Evolutionary conservation across 2,888 invertebrate genomes (phyloP).

Genomic region (Drosophila limbata): DNA sequence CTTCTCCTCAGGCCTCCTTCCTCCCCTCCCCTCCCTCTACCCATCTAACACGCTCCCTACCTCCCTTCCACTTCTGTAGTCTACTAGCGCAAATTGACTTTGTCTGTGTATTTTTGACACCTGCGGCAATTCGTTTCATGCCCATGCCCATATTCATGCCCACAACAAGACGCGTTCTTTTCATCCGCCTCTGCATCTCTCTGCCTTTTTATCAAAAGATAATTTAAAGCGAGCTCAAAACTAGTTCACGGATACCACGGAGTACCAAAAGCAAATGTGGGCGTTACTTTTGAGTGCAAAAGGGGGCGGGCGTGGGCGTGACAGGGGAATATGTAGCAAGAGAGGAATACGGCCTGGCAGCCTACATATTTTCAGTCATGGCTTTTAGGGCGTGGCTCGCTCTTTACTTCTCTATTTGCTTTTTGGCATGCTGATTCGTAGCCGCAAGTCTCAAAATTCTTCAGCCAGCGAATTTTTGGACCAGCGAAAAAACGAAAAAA

Average conservation of each 20-base stretch:
- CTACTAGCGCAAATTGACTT: conserved; percentile 74
- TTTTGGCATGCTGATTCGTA: conserved; percentile 74
- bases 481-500: conserved; percentile 8
- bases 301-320: conserved; percentile 9
- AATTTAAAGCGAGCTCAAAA: conserved; percentile 74
- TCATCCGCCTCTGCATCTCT: conserved; percentile 2
- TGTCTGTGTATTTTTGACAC: conserved; percentile 80
- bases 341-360: conserved; percentile 47
- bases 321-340: conserved; percentile 4
- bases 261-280: conserved; percentile 12
- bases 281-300: background rate
- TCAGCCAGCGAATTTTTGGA: conserved; percentile 46
- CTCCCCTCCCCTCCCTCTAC: conserved; percentile 4
- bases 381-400: conserved; percentile 52
- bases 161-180: conserved; percentile 28
- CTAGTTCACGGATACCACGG: conserved; percentile 71
- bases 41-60: background rate
- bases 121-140: conserved; percentile 76
- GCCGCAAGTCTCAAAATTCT: conserved; percentile 77
- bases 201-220: conserved; percentile 73
- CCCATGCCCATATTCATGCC: conserved; percentile 53
- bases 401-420: conserved; percentile 56
- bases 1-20: conserved; percentile 37
- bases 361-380: conserved; percentile 70
- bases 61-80: conserved; percentile 19